phyloP scores from a whole-genome alignment of 2,797 vertebrate genomes.

The Gymnoscopelus microlampas region DNA sequence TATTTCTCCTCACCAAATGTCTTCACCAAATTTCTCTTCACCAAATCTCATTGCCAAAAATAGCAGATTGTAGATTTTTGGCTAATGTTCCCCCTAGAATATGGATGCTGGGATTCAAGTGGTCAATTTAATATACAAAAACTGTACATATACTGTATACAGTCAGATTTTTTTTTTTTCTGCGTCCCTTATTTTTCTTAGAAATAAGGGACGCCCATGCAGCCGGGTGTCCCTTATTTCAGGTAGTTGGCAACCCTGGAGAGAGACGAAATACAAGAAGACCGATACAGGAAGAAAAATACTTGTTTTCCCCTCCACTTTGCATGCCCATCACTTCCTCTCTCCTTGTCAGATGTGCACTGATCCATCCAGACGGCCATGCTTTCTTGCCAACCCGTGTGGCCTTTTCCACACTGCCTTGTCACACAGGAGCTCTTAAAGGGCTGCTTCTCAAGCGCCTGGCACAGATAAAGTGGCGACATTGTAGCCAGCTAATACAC shows the following conservation, averaged over 20 bases:
- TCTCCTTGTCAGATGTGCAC: slow-evolving; percentile 1
- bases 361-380: slow-evolving; percentile 20
- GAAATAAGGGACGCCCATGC: too few species aligned
- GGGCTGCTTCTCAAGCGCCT: neutral
- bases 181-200: too few species aligned
- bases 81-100: too few species aligned
- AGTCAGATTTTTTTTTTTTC: too few species aligned
- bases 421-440: slow-evolving; percentile 15
- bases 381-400: slow-evolving; percentile 21
- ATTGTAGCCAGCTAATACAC: neutral
- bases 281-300: slow-evolving; percentile 8
- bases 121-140: too few species aligned
- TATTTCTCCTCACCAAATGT: too few species aligned
- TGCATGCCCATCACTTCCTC: slow-evolving; percentile 35
- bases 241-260: neutral
- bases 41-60: too few species aligned
- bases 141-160: too few species aligned
- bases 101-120: too few species aligned
- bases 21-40: too few species aligned
- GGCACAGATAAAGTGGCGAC: neutral
- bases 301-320: slow-evolving; percentile 16
- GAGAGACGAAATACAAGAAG: neutral
- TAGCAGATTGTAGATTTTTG: too few species aligned
- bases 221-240: too few species aligned
- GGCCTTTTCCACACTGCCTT: slow-evolving; percentile 22